Evolutionary conservation across 2,113 vertebrate genomes (phyloP).

Genomic region (Ictidomys tridecemlineatus): DNA sequence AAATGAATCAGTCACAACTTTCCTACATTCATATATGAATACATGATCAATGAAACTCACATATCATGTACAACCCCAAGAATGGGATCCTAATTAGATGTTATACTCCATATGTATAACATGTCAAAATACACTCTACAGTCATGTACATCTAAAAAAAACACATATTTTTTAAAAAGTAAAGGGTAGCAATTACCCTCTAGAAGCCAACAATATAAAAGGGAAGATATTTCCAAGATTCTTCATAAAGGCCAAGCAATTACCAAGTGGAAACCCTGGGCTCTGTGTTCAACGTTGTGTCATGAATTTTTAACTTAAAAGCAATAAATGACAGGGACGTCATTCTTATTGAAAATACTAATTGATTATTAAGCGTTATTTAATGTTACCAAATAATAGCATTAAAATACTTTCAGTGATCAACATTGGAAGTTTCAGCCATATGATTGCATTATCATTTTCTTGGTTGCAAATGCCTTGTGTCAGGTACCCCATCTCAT

Average conservation of each 20-base stretch:
- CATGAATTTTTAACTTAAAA: not conserved
- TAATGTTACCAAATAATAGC: not conserved
- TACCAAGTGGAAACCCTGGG: not conserved
- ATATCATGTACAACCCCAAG: too few relatives aligned
- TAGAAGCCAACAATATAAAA: not conserved
- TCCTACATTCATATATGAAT: too few relatives aligned
- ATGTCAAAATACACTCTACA: too few relatives aligned
- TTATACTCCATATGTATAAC: too few relatives aligned
- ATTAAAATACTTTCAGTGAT: not conserved
- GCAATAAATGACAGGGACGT: not conserved
- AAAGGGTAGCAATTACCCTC: not conserved
- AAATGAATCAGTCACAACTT: too few relatives aligned
- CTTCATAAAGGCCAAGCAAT: not conserved
- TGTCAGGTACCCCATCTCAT: not conserved
- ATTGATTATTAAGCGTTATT: not conserved
- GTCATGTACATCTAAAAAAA: too few relatives aligned
- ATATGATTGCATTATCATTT: not conserved
- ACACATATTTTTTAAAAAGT: not conserved
- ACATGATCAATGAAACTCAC: too few relatives aligned
- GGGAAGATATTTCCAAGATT: conserved; percentile 1
- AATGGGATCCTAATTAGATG: too few relatives aligned
- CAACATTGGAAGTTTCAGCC: not conserved
- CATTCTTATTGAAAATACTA: not conserved
- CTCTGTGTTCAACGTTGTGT: not conserved
- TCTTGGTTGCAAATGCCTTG: not conserved